These are phyloP conservation scores for Amiota communis DNA, from an alignment of 2,888 invertebrate species.

Conservation along the genomic window DNA sequence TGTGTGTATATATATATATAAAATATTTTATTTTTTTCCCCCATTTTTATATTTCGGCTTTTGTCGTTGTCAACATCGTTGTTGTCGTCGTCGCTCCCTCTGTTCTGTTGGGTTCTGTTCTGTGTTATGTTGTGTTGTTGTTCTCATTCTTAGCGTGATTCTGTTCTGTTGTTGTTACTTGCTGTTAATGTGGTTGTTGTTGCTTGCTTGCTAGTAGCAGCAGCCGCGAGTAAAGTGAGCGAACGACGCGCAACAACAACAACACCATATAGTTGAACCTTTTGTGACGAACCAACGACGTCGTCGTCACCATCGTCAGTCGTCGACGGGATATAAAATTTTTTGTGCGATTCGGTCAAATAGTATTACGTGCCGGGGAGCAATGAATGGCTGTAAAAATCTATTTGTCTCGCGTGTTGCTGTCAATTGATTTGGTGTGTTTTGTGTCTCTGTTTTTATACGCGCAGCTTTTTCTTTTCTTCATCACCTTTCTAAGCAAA, in stretches of 20 bases:
- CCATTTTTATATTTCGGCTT: conserved; percentile 50
- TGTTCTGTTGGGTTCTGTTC: conserved; percentile 52
- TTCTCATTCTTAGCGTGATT: conserved; percentile 60
- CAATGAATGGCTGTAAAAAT: conserved; percentile 68
- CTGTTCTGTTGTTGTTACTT: conserved; percentile 49
- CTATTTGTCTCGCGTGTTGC: conserved; percentile 54
- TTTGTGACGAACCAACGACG: conserved; percentile 19
- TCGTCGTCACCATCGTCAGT: conserved; percentile 9
- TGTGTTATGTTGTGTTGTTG: conserved; percentile 55
- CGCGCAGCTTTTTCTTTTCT: conserved; percentile 24
- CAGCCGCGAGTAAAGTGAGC: conserved; percentile 14
- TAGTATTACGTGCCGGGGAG: conserved; percentile 72
- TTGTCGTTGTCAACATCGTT: conserved; percentile 5
- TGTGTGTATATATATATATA: conserved; percentile 13
- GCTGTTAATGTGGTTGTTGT: conserved; percentile 35
- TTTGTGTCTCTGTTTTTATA: background rate
- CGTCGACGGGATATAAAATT: conserved; percentile 68
- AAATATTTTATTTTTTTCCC: conserved; percentile 47
- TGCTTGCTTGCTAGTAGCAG: conserved; percentile 18
- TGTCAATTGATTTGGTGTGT: background rate
- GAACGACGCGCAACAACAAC: conserved; percentile 33
- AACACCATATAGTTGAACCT: conserved; percentile 9
- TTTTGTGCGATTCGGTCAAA: conserved; percentile 69
- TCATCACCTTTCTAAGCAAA: conserved; percentile 39
- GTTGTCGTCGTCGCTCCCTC: conserved; percentile 30